Conservation (phyloP, 2,888 invertebrate species). For the Microplitis manilae region DNA sequence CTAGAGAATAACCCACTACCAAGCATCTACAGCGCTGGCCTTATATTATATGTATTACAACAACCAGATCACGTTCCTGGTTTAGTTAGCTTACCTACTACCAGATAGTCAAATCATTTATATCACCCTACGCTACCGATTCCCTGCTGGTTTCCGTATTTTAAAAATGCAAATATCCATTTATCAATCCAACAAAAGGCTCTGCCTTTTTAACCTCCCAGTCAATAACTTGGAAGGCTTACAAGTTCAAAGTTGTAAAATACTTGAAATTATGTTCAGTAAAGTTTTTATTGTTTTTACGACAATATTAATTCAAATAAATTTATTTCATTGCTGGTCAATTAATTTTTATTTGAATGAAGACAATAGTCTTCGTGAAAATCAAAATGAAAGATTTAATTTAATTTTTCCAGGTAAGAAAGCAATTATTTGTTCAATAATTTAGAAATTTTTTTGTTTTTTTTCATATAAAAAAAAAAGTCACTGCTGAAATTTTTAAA, state of each 20-base stretch:
- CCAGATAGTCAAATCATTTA: constrained; percentile 17
- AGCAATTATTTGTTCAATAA: too few species aligned
- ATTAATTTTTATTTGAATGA: constrained; percentile 39
- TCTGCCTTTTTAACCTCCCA: background rate
- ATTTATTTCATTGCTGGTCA: constrained; percentile 37
- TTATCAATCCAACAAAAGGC: background rate
- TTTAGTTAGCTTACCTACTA: background rate
- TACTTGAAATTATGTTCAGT: background rate
- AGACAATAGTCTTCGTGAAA: constrained; percentile 41
- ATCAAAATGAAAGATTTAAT: constrained; percentile 45
- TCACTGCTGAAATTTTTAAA: too few species aligned
- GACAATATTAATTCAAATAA: too few species aligned
- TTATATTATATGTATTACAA: background rate
- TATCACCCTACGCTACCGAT: background rate
- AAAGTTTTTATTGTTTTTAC: background rate
- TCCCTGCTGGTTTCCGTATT: background rate
- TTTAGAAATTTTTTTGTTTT: too few species aligned
- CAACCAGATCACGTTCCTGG: background rate
- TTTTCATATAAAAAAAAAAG: too few species aligned
- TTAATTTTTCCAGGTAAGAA: constrained; percentile 60
- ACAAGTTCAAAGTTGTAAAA: background rate
- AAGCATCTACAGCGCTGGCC: too few species aligned
- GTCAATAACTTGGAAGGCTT: background rate
- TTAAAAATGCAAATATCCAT: background rate
- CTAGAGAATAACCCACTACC: too few species aligned